Evolutionary conservation across 2,888 invertebrate genomes (phyloP), one percentile per base, ranked within the genome.

Genomic region (Oegoconia quadripuncta): DNA sequence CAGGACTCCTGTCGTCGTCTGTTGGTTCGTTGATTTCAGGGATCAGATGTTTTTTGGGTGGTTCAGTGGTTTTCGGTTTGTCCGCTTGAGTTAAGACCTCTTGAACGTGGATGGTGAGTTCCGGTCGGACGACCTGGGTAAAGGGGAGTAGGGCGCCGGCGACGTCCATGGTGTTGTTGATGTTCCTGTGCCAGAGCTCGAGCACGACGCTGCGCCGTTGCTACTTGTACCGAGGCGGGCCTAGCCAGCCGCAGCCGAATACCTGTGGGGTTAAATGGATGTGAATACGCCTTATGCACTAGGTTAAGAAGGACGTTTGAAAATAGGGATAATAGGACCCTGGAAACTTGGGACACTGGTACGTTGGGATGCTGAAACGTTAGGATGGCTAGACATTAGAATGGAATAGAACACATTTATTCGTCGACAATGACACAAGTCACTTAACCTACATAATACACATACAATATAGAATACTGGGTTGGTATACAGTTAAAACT

Each of bases 211-310:
- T 88, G 56, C 88, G 83, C 80, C 88, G 81, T 74, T 89, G 90
- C 90, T 91, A 91, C 90, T 91, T 91, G 82, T 90, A 90, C 51
- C 89, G 76, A 11, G 89, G 88, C 14, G 91, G 90, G 0, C 90
- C 92, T 35, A 92, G 86, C 90, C 91, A 91, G 32, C 92, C 90
- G 71, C 92, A 93, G 34, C 92, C 91, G 83, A 92, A 90, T 63
- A 92, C 82, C 84, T 93, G 89, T 11, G n/a, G 5, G n/a, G 12
- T 13, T 7, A 18, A 6, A 30, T 12, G 3, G n/a, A 18, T 3
- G 16, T 20, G 17, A 3, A 12, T 4, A 29, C 5, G 3, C 3
- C 5, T 20, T 20, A 20, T 7, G n/a, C n/a, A n/a, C n/a, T n/a
- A n/a, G n/a, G n/a, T n/a, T n/a, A n/a, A n/a, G n/a, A n/a, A n/a